These are phyloP conservation scores for Cirrhinus mrigala DNA, from an alignment of 2,797 vertebrate genomes.

Conservation along the genomic window DNA sequence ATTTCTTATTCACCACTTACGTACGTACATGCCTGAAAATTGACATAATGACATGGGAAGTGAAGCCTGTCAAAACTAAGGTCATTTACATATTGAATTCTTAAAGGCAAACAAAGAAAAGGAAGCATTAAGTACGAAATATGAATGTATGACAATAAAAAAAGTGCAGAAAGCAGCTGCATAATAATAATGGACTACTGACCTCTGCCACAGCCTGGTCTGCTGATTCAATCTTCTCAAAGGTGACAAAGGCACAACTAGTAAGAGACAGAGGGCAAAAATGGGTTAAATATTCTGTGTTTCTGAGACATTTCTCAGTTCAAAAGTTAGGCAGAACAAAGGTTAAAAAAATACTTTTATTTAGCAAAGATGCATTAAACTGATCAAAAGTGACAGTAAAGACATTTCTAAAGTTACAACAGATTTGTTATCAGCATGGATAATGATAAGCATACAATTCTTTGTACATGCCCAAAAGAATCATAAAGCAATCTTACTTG, in stretches of 20 bases:
- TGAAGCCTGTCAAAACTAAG: not conserved
- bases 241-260: constrained; percentile 94
- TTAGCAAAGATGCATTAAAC: not conserved
- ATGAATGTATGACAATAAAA: not conserved
- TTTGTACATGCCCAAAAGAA: not conserved
- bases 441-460: not conserved
- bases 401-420: not conserved
- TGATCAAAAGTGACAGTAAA: not conserved
- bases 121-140: not conserved
- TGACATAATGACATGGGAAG: not conserved
- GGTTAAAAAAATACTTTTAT: not conserved
- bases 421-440: not conserved
- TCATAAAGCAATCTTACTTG: constrained; percentile 78
- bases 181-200: constrained; percentile 40
- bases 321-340: not conserved
- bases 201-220: constrained; percentile 92
- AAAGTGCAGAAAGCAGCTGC: not conserved
- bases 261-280: constrained; percentile 2
- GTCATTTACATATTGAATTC: not conserved
- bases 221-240: constrained; percentile 95
- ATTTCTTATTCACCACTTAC: no score
- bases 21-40: no score
- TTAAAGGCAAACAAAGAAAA: not conserved
- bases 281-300: not conserved
- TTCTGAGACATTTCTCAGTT: not conserved